Evolutionary conservation across 2,888 invertebrate genomes (phyloP).

Genomic region (Emmelina monodactyla): DNA sequence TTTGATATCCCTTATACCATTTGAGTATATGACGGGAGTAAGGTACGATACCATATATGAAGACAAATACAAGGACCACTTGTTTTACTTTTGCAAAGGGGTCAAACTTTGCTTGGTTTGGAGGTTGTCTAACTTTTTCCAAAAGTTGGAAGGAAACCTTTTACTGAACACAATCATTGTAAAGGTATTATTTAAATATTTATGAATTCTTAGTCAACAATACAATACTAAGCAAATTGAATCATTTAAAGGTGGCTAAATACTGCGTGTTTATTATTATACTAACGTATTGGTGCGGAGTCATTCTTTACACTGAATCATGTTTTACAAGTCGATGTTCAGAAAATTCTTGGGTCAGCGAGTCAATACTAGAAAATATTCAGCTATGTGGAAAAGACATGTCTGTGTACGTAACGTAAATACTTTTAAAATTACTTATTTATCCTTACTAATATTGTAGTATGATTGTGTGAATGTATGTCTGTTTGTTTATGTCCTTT

Average conservation of each 20-base stretch:
- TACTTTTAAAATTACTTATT: no score
- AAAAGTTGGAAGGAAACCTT: conserved; percentile 44
- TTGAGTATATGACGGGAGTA: conserved; percentile 53
- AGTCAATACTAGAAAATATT: conserved; percentile 27
- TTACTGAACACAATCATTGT: conserved; percentile 41
- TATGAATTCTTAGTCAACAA: background rate
- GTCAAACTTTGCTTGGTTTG: conserved; percentile 59
- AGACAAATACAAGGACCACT: conserved; percentile 43
- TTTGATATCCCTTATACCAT: conserved; percentile 50
- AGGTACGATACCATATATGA: conserved; percentile 35
- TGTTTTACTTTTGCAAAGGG: conserved; percentile 58
- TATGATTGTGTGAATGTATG: no score
- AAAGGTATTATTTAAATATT: conserved; percentile 27
- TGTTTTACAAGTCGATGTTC: conserved; percentile 56
- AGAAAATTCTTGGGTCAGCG: conserved; percentile 60
- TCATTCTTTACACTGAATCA: conserved; percentile 56
- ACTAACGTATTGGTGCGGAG: conserved; percentile 59
- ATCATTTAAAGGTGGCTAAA: conserved; percentile 38
- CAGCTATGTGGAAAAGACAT: no score
- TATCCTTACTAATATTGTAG: no score
- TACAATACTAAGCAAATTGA: background rate
- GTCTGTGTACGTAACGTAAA: no score
- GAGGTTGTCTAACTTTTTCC: conserved; percentile 52
- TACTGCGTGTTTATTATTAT: conserved; percentile 50
- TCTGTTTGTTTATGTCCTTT: no score